Evolutionary conservation across 2,113 vertebrate species (phyloP).

Genomic region (Eidolon helvum): DNA sequence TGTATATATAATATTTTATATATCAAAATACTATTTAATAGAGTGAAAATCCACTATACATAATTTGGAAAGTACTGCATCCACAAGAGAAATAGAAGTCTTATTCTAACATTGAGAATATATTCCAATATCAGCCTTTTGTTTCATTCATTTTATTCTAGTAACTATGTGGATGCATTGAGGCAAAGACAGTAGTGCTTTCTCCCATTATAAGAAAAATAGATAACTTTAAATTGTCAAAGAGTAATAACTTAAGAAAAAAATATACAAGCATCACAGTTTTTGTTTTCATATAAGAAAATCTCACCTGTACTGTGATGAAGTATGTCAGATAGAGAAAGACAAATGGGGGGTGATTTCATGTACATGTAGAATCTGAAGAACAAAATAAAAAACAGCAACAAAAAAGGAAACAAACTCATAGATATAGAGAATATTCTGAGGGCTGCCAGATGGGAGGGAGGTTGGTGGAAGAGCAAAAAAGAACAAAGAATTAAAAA

Average conservation of each 20-base stretch:
- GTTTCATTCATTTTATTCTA: neutral
- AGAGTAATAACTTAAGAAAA: neutral
- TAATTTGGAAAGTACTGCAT: neutral
- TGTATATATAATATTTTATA: neutral
- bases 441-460: too few relatives aligned
- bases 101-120: neutral
- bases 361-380: too few relatives aligned
- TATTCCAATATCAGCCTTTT: neutral
- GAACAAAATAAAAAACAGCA: too few relatives aligned
- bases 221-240: neutral
- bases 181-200: neutral
- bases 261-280: neutral
- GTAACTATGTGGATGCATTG: neutral
- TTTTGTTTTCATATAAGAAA: neutral
- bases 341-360: too few relatives aligned
- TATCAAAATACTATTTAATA: neutral
- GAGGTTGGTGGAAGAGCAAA: too few relatives aligned
- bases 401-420: too few relatives aligned
- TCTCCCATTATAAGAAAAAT: neutral
- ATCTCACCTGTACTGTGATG: neutral
- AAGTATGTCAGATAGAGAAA: too few relatives aligned
- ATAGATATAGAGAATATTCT: too few relatives aligned
- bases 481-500: too few relatives aligned
- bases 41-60: neutral
- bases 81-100: neutral